Base-by-base conservation (phyloP, 1,140 invertebrate species). In the Dinoponera quadriceps region DNA sequence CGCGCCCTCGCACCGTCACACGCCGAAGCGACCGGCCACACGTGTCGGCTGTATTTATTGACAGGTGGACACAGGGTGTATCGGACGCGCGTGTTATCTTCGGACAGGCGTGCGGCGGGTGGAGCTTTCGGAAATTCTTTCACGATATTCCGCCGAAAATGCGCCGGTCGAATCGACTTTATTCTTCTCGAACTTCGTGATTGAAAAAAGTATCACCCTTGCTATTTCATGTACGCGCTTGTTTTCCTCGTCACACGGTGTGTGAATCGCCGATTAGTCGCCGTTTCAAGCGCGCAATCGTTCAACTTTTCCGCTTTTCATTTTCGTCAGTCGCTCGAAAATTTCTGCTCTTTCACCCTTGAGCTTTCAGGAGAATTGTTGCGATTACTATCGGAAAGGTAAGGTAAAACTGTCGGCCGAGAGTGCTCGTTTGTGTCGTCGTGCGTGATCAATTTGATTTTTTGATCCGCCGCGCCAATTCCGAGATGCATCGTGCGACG, bases 1-100 rank as follows among this genome's bases (percentile, higher is more conserved):
- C 20, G n/a, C 44, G 38, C 38, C 38, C 38, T 44, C 38, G 38
- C 38, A 44, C 38, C 9, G 38, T 44, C 38, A 44, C 38, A 9
- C 38, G 38, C 38, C 9, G 38, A 44, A 44, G 38, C 38, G 38
- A 44, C 29, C 29, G 13, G 20, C 13, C 20, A 2, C 29, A 49
- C n/a, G 27, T 66, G 48, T 33, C 18, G 3, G 27, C 22, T 18
- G 2, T 59, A 29, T 66, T 44, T 74, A 77, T 77, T 77, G 73
- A 77, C 60, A 71, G n/a, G 49, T 55, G 54, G 68, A 71, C 68
- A 71, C 68, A 75, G 44, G 44, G 27, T 33, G 27, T 65, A 33
- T 77, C 44, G 27, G n/a, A 7, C 11, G 18, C n/a, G 51, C n/a
- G 16, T 20, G 51, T 7, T 72, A 27, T 77, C 33, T 25, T 4